Evolutionary conservation across 23 tunicate genomes (phyloP), one percentile per base, ranked within the genome.

Genomic region (Halocynthia aurantium): DNA sequence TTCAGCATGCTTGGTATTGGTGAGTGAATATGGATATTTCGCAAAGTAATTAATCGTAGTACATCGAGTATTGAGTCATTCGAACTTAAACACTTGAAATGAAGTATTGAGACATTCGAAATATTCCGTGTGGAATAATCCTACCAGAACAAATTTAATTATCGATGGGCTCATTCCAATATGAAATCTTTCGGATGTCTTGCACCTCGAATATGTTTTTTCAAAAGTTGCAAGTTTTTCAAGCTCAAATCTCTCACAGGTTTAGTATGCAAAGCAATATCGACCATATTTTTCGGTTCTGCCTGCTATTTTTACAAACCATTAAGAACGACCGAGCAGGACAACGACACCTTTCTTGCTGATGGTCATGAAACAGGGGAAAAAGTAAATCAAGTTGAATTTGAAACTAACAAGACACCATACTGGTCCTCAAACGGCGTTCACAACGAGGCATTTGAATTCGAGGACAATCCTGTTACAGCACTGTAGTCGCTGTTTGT

Each of bases 271-370:
- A 83, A 83, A 62, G n/a, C 83, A 31, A 71, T 80, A 7, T 72
- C 87, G 2, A 61, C 81, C 54, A 56, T 22, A 31, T 78, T 88
- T 21, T 88, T 75, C 62, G 62, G 40, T 20, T 56, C 52, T 15
- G 86, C 95, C 6, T 62, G 55, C 22, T 88, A 70, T 52, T 83
- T 88, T 31, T 88, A 88, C 81, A 88, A 82, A 61, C 87, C 95
- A 8, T 72, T 82, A 55, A 57, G 61, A 19, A 11, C 53, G 8
- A 20, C 5, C 55, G 53, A 67, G 8, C 54, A 67, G 7, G 64
- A 21, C 6, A 52, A 54, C 20, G 83, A 65, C 10, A 57, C 57
- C 5, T 50, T 61, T 22, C 50, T 57, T 8, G 60, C 44, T n/a
- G 70, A 65, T 65, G 70, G 31, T 15, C 64, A 66, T 11, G 53